Conservation (phyloP, 2,888 invertebrate genomes). For the Meteorus cinctellus region DNA sequence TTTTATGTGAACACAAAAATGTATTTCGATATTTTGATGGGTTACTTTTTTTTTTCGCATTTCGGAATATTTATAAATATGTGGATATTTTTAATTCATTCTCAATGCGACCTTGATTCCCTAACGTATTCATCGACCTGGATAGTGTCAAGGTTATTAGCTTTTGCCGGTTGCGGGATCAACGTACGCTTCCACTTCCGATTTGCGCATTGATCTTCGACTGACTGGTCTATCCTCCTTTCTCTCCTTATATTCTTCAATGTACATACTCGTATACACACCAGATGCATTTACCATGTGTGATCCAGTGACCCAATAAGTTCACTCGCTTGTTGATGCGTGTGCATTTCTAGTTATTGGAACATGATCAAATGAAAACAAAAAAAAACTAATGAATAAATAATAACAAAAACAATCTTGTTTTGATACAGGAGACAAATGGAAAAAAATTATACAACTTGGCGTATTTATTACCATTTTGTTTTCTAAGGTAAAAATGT, state of each 20-base stretch:
- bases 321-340: conserved; percentile 23
- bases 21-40: too few species aligned
- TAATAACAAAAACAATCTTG: background rate
- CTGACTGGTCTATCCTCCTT: conserved; percentile 57
- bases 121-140: conserved; percentile 43
- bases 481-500: too few species aligned
- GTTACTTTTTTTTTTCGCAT: too few species aligned
- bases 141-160: conserved; percentile 43
- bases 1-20: too few species aligned
- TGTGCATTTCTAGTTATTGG: conserved; percentile 17
- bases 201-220: conserved; percentile 52
- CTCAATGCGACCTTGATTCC: conserved; percentile 22
- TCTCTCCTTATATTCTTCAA: conserved; percentile 60
- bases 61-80: background rate
- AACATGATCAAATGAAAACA: background rate
- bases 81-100: background rate
- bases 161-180: conserved; percentile 34
- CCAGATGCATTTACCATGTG: conserved; percentile 22
- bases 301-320: conserved; percentile 65
- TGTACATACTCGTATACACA: conserved; percentile 28
- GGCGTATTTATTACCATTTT: too few species aligned
- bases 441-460: background rate
- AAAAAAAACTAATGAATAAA: background rate
- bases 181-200: conserved; percentile 46
- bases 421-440: background rate